Percentiles rank a stretch among this genome's conserved stretches.
Evolutionary conservation across 2,797 vertebrate genomes (phyloP).

Genomic region (Nyctalus aviator): DNA sequence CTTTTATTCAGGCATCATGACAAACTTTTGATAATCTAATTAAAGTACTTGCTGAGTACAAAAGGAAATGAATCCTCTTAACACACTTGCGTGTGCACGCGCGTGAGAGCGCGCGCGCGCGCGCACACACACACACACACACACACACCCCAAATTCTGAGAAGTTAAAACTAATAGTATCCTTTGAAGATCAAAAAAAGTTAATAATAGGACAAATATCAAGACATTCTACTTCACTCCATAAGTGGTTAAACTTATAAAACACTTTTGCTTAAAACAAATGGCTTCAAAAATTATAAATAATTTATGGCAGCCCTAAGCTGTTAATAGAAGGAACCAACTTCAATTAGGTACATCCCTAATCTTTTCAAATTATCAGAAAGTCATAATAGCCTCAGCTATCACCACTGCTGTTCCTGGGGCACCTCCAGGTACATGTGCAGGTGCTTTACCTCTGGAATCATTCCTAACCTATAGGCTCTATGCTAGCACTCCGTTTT

Average conservation of each 20-base stretch:
- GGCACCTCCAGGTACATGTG: not conserved
- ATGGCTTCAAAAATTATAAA: not conserved
- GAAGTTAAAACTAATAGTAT: conserved; percentile 8
- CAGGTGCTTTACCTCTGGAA: not conserved
- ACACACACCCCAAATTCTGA: not conserved
- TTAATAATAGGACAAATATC: not conserved
- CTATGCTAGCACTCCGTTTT: not conserved
- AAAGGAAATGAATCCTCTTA: conserved; percentile 34
- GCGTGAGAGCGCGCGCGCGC: fast-evolving
- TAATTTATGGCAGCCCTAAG: not conserved
- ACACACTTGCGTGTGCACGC: not conserved
- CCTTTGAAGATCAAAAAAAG: not conserved
- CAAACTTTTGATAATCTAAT: conserved; percentile 71
- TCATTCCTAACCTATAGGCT: not conserved
- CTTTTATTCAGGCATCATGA: conserved; percentile 48
- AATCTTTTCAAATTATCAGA: not conserved
- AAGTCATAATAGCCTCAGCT: not conserved
- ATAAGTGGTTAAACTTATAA: not conserved
- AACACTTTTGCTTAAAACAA: conserved; percentile 25
- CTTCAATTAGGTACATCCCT: not conserved
- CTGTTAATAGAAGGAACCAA: not conserved
- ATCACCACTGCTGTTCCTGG: not conserved
- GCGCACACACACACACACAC: fast-evolving
- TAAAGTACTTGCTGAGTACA: conserved; percentile 46
- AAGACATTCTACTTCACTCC: not conserved